phyloP scores from a whole-genome alignment of 2,888 invertebrate species.

The Sialis lutaria region DNA sequence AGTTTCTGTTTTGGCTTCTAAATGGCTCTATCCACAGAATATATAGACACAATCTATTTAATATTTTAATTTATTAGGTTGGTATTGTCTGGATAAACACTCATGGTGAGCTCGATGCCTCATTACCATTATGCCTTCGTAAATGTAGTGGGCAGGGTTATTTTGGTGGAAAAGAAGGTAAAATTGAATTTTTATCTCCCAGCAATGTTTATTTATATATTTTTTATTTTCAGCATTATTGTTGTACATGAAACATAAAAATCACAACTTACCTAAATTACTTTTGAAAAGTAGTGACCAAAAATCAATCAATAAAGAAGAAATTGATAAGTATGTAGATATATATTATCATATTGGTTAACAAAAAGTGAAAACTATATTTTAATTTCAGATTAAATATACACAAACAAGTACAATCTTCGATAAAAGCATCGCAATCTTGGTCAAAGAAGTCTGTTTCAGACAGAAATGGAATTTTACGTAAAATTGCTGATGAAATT shows the following conservation, averaged over 20 bases:
- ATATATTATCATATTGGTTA: neutral
- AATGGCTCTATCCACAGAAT: too few relatives aligned
- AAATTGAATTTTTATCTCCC: neutral
- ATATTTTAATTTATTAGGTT: conserved; percentile 16
- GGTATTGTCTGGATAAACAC: conserved; percentile 36
- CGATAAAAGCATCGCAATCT: neutral
- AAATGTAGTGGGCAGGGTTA: conserved; percentile 26
- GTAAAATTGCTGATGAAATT: neutral
- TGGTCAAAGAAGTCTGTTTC: neutral
- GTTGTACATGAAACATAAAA: neutral
- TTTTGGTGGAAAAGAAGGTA: neutral
- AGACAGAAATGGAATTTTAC: neutral
- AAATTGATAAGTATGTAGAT: neutral
- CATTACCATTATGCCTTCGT: conserved; percentile 28
- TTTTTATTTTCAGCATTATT: neutral
- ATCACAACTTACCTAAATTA: too few relatives aligned
- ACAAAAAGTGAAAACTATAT: neutral
- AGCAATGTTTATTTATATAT: neutral
- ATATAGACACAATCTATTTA: neutral
- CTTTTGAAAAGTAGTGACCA: too few relatives aligned
- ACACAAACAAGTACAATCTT: neutral
- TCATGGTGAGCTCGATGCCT: conserved; percentile 30
- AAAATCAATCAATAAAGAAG: neutral
- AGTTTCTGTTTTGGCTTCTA: too few relatives aligned
- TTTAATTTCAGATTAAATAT: neutral